Percentiles rank a stretch among this genome's conserved stretches.
These are phyloP conservation scores for Lytechinus pictus DNA, from an alignment of 35 echinoderm and acorn worm species.

Conservation along the genomic window DNA sequence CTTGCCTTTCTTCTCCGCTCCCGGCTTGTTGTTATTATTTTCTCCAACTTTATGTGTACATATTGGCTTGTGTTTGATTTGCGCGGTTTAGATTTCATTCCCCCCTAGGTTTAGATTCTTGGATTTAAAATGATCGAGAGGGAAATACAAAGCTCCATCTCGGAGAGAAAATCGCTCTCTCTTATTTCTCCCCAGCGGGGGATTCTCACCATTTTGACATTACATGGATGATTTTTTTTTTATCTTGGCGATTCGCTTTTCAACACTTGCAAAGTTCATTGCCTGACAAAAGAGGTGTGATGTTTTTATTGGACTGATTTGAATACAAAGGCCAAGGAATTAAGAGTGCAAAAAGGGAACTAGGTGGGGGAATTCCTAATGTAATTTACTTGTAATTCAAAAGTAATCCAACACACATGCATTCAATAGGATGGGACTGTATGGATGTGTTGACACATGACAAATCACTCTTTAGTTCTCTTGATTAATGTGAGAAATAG, in stretches of 20 bases:
- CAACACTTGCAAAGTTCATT: constrained; percentile 11
- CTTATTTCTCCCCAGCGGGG: neutral
- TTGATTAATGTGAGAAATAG: neutral
- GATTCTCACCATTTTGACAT: constrained; percentile 4
- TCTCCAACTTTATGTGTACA: neutral
- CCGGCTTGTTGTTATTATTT: constrained; percentile 11
- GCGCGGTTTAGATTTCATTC: neutral
- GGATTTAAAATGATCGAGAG: neutral
- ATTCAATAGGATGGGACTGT: neutral
- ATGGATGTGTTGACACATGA: neutral
- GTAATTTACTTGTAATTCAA: constrained; percentile 8
- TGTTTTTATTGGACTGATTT: constrained; percentile 14
- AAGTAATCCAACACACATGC: neutral
- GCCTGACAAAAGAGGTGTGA: constrained; percentile 16
- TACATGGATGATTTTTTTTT: neutral
- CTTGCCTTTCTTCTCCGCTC: neutral
- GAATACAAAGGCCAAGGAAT: neutral
- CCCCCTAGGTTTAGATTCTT: neutral
- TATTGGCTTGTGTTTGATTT: constrained; percentile 19
- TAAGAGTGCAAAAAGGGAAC: neutral
- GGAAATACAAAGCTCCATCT: neutral
- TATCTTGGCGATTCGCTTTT: neutral
- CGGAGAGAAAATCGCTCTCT: neutral
- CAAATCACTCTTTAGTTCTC: neutral
- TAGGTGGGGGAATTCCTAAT: neutral